Evolutionary conservation across 2,888 invertebrate genomes (phyloP), one percentile per base, ranked within the genome.

Genomic region (Perizoma flavofasciatum): DNA sequence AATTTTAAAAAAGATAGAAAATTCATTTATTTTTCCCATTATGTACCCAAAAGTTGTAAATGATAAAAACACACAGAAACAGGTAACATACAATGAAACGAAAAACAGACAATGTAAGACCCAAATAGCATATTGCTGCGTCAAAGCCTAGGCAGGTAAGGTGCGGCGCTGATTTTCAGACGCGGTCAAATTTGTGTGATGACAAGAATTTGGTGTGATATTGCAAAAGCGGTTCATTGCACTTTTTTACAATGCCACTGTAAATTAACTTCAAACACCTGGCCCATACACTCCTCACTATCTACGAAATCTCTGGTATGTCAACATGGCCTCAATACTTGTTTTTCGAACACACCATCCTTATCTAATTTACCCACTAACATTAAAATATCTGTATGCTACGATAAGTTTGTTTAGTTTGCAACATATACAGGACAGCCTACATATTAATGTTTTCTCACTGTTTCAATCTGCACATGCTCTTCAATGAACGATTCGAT

Each of bases 331-430:
- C 71, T 67, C 69, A 71, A 78, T 74, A 77, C 77, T 76, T 77
- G 76, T 75, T 78, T 83, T 81, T 81, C 72, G 63, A 75, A 73
- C 68, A 71, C 75, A 72, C 63, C 73, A 70, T 74, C 70, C 69
- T 82, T 88, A 86, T 89, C 88, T 81, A 71, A 77, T 79, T 85
- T 77, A 81, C 86, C 83, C 67, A 86, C 82, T 87, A 72, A 84
- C 82, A 83, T 78, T 72, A 75, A 81, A 80, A 77, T 74, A 70
- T 78, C 73, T 68, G 67, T 67, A 76, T 73, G 74, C 66, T 67
- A 73, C 69, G 81, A 82, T 84, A 81, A 78, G 72, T 72, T 61
- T 78, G 72, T 76, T 75, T 79, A 77, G 73, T 78, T 80, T 75
- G 70, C 71, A 68, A 68, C 68, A 74, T 73, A 72, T 71, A 63